phyloP scores from a whole-genome alignment of 2,888 invertebrate species.

The Harmothoe impar region DNA sequence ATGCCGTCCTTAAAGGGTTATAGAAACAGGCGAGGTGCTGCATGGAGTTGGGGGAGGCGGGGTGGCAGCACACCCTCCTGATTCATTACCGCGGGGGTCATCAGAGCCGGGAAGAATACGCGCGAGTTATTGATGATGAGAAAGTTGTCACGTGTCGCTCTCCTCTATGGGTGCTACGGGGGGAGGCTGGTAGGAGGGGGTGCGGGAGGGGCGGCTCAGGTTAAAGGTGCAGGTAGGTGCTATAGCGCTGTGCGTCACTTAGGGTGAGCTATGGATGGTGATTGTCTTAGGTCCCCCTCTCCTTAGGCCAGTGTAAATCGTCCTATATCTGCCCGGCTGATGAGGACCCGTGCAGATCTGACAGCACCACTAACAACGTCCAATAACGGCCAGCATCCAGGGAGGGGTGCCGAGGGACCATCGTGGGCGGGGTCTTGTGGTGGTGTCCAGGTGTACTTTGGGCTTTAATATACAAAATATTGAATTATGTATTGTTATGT shows the following conservation, averaged over 20 bases:
- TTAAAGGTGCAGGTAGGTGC: background rate
- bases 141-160: slow-evolving; percentile 28
- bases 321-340: background rate
- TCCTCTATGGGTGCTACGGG: background rate
- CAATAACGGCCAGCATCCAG: too few relatives aligned
- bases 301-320: background rate
- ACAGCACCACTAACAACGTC: too few relatives aligned
- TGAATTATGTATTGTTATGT: too few relatives aligned
- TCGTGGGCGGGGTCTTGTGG: too few relatives aligned
- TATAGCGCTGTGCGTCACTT: background rate
- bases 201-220: background rate
- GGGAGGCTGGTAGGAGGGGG: background rate
- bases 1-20: too few relatives aligned
- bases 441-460: too few relatives aligned
- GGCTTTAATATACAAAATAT: too few relatives aligned
- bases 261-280: slow-evolving; percentile 12
- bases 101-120: slow-evolving; percentile 33
- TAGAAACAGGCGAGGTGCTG: too few relatives aligned
- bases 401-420: too few relatives aligned
- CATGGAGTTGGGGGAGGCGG: background rate
- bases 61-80: background rate
- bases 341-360: too few relatives aligned
- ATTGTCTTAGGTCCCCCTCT: slow-evolving; percentile 6
- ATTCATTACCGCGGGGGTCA: slow-evolving; percentile 12
- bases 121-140: slow-evolving; percentile 53